Percentiles rank a stretch among this genome's conserved stretches.
phyloP scores from a whole-genome alignment of 2,888 invertebrate genomes.

The Nomada ruficornis region DNA sequence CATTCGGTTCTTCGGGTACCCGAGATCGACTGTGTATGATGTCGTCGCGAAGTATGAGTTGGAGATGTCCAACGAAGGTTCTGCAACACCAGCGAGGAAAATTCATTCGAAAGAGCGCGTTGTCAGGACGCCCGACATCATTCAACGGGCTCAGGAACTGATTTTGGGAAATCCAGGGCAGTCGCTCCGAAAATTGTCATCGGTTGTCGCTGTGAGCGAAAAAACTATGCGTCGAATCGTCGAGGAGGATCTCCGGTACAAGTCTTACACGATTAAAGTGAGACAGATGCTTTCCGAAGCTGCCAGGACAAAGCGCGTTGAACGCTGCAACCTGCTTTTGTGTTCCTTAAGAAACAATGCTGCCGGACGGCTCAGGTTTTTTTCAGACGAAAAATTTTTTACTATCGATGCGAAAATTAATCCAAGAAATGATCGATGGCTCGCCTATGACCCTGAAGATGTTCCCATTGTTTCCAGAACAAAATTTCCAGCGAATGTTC shows the following conservation, averaged over 20 bases:
- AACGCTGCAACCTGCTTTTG: conserved; percentile 8
- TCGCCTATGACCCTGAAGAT: conserved; percentile 2
- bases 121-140: too few species aligned
- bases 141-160: neutral
- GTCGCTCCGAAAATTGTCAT: conserved; percentile 15
- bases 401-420: neutral
- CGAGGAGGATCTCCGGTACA: neutral
- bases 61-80: too few species aligned
- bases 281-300: conserved; percentile 13
- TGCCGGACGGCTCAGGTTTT: neutral
- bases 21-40: too few species aligned
- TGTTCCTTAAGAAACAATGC: neutral
- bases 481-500: neutral
- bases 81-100: too few species aligned
- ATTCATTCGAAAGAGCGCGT: too few species aligned
- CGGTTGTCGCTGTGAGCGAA: neutral
- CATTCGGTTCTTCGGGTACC: too few species aligned
- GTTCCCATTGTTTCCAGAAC: neutral
- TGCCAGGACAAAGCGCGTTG: neutral
- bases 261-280: neutral
- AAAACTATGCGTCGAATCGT: neutral
- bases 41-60: too few species aligned
- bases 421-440: neutral
- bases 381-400: neutral
- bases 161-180: conserved; percentile 23